Evolutionary conservation across 2,113 vertebrate genomes (phyloP), one percentile per base, ranked within the genome.

Genomic region (Myrmecophaga tridactyla): DNA sequence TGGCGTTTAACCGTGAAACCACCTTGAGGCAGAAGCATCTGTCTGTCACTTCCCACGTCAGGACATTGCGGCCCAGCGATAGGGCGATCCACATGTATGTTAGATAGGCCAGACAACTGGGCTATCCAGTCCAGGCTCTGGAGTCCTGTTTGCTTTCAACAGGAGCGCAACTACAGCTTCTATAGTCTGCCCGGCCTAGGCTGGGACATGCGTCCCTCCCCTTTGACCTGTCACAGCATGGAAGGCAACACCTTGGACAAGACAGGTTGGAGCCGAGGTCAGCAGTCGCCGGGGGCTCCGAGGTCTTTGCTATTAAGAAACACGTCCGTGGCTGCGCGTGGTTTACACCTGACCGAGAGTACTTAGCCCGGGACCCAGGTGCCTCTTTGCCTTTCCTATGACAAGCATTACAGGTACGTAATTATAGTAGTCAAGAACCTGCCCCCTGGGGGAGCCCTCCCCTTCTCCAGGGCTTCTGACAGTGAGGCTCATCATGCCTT

Each of bases 361-460:
- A 78, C 73, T 75, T 3, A 94, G 39, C 31, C 51, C 43, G 60
- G 82, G 43, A 18, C 36, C 67, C 3, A 11, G 27, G 6, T 84
- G 56, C 70, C 48, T 76, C 46, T 81, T 36, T 73, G n/a, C 41
- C 69, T 94, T 73, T 43, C 73, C 73, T 94, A 69, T 46, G 77
- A 65, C 34, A 90, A 78, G 67, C 36, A 92, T 96, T 95, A 90
- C 53, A 62, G 95, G 78, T 60, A 48, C 48, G 17, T 94, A 94
- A 97, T 97, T 92, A 96, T 5, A 12, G 94, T 97, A 75, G 94
- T 97, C 96, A 80, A 82, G 46, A 75, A 93, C 60, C 67, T 85
- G 95, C 48, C n/a, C 67, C 4, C 56, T 84, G 82, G 81, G 88
- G 48, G 76, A 43, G 73, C 85, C n/a, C 48, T 72, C 25, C 46